These are phyloP conservation scores for Blera fallax DNA, from an alignment of 2,888 invertebrate genomes.

Conservation along the genomic window DNA sequence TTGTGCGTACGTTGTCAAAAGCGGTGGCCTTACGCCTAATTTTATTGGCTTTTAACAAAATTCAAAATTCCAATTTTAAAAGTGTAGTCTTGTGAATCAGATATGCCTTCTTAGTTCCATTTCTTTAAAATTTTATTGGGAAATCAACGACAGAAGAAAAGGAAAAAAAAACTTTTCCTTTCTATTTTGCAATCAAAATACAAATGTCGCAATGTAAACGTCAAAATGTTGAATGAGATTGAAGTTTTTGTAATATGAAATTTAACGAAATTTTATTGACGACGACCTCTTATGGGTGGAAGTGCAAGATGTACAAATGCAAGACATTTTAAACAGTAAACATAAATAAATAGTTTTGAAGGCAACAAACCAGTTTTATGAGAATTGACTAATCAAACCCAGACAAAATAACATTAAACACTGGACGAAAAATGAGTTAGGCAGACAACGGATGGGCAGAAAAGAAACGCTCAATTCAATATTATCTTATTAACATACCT, in stretches of 20 bases:
- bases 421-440: too few species aligned
- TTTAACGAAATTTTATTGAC: constrained; percentile 6
- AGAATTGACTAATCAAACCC: too few species aligned
- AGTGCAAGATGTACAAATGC: not conserved
- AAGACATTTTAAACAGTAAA: not conserved
- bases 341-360: too few species aligned
- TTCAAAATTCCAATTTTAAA: not conserved
- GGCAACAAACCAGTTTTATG: too few species aligned
- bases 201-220: constrained; percentile 66
- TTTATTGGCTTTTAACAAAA: not conserved
- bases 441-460: too few species aligned
- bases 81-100: constrained; percentile 32
- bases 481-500: too few species aligned
- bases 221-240: constrained; percentile 50
- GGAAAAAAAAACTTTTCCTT: constrained; percentile 56
- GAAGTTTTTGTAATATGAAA: constrained; percentile 22
- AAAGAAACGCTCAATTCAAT: too few species aligned
- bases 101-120: constrained; percentile 66
- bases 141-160: constrained; percentile 21
- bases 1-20: constrained; percentile 64
- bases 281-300: not conserved
- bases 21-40: not conserved
- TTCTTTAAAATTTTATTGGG: constrained; percentile 30
- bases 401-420: too few species aligned
- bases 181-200: constrained; percentile 72